phyloP scores from a whole-genome alignment of 2,888 invertebrate species.

The Malachius bipustulatus region DNA sequence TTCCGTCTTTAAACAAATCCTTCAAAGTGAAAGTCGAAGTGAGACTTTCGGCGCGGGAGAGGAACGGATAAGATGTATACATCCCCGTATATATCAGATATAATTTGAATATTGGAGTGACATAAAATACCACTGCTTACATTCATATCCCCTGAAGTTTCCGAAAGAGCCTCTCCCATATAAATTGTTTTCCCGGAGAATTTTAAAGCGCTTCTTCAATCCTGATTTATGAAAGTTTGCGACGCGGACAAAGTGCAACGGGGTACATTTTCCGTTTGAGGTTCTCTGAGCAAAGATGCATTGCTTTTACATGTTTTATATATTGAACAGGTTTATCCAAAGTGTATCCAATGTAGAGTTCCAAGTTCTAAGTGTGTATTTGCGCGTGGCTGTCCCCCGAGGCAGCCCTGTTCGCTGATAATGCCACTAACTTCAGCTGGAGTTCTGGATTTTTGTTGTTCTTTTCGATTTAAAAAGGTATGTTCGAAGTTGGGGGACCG shows the following conservation, averaged over 20 bases:
- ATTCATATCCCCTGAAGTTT: slow-evolving; percentile 1
- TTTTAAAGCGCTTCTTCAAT: slow-evolving; percentile 11
- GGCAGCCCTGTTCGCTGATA: slow-evolving; percentile 29
- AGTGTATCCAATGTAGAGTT: slow-evolving; percentile 25
- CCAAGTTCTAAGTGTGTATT: slow-evolving; percentile 26
- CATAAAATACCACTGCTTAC: slow-evolving; percentile 1
- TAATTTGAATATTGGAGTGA: slow-evolving; percentile 3
- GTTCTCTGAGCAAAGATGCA: slow-evolving; percentile 8
- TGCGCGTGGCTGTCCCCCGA: slow-evolving; percentile 24
- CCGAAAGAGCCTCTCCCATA: not conserved
- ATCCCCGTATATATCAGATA: not conserved
- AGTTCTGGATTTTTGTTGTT: slow-evolving; percentile 32
- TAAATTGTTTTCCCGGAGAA: slow-evolving; percentile 13
- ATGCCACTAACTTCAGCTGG: slow-evolving; percentile 29
- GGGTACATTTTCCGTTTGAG: slow-evolving; percentile 9
- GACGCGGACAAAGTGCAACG: slow-evolving; percentile 13
- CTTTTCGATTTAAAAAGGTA: slow-evolving; percentile 31
- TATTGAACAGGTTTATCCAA: slow-evolving; percentile 23
- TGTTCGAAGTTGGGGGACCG: slow-evolving; percentile 24
- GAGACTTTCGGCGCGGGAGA: no score
- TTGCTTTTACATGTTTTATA: slow-evolving; percentile 22
- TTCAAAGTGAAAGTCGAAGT: no score
- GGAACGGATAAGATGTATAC: no score
- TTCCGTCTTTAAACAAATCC: no score
- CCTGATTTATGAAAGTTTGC: slow-evolving; percentile 17